Evolutionary conservation across 2,888 invertebrate species (phyloP), one percentile per base, ranked within the genome.

Genomic region (Pyrrhia umbra): DNA sequence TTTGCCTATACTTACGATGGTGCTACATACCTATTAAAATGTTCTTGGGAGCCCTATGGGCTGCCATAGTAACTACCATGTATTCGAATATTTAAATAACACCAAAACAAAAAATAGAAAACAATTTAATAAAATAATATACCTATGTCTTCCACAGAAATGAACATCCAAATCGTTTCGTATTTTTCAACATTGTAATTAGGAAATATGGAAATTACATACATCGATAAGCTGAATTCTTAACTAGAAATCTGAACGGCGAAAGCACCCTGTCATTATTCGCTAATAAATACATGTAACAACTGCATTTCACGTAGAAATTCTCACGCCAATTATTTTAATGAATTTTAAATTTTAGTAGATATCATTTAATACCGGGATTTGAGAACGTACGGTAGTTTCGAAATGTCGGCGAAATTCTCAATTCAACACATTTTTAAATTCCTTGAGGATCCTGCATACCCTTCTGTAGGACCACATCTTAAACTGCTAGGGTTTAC

Each of bases 381-480:
- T n/a, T 67, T 51, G 47, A 23, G 2, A 20, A 16, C 16, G 43
- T 45, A 23, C 23, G 45, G 62, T 58, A 37, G 49, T 49, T 42
- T 64, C 23, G 68, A 70, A 64, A 72, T 68, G 68, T 42, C 50
- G n/a, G 10, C 10, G 25, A 50, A 54, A 21, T 58, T 1, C 39
- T 56, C 63, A 6, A 39, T 77, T 6, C 13, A 23, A 23, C 6
- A 66, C 15, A 20, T 86, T 16, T 46, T 85, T 0, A 76, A 74
- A 1, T 75, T 77, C 55, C 71, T 90, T 2, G 88, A 90, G 71
- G 82, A 91, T 47, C 72, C 86, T 2, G 71, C 68, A 6, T 75
- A 91, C 43, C 91, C 91, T 2, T 89, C 90, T 3, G 68, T 90
- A 0, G 90, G 90, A 0, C 89, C 89, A 2, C 85, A 90, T 67